Conservation (phyloP, 2,888 invertebrate genomes). For the Brachylomia viminalis region DNA sequence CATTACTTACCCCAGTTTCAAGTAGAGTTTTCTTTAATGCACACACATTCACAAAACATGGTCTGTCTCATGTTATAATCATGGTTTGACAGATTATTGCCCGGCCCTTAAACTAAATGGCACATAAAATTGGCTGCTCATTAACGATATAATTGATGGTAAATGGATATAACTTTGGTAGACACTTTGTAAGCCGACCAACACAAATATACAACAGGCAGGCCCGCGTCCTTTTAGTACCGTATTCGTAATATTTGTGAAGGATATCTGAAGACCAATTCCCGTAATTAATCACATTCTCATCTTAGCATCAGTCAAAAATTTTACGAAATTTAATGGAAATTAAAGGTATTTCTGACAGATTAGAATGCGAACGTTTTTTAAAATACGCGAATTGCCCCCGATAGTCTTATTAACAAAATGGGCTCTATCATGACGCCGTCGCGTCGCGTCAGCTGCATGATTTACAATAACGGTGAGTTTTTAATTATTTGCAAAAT, state of each 20-base stretch:
- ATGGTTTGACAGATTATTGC: slow-evolving; percentile 52
- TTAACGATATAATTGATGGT: neutral
- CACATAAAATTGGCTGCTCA: neutral
- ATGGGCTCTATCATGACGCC: neutral
- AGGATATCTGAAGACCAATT: neutral
- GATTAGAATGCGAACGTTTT: neutral
- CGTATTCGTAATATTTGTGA: neutral
- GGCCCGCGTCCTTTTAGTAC: neutral
- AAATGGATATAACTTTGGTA: neutral
- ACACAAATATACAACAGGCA: too few relatives aligned
- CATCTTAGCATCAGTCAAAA: neutral
- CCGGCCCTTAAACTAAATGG: neutral
- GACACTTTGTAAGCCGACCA: neutral
- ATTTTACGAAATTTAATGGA: neutral
- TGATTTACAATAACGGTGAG: neutral
- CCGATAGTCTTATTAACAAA: neutral
- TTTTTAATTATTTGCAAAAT: neutral
- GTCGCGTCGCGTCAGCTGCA: neutral
- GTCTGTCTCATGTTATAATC: slow-evolving; percentile 61
- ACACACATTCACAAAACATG: slow-evolving; percentile 48
- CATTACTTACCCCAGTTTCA: slow-evolving; percentile 77
- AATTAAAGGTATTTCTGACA: neutral
- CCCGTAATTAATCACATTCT: neutral
- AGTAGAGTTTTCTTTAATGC: slow-evolving; percentile 68
- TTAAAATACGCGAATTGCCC: too few relatives aligned